Evolutionary conservation across 2,113 vertebrate genomes (phyloP), one percentile per base, ranked within the genome.

Genomic region (Carlito syrichta): DNA sequence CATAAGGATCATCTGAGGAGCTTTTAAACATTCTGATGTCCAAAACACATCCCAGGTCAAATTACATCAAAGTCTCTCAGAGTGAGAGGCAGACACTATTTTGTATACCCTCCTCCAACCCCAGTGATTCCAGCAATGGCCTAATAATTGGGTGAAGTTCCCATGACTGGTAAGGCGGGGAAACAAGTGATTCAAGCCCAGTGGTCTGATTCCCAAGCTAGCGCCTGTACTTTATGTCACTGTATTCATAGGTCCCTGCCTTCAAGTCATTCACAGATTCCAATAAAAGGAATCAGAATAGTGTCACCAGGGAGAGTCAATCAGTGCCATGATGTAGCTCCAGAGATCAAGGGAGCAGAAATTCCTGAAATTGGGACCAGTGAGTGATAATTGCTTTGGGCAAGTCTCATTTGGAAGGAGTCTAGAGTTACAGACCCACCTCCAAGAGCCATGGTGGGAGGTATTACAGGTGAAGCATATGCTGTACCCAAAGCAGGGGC

Each of bases 11-110:
- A 2, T 66, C 52, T 7, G 19, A 86, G 12, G 25, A 68, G 2
- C n/a, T 62, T 92, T 87, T 9, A 48, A 66, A 91, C 78, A 89
- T 88, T 27, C 66, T n/a, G 7, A 93, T 60, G 52, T 12, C 40
- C 52, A 63, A 48, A 12, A 30, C 27, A 81, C 0, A 23, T 13
- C 30, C 32, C 1, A 62, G 38, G 3, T 7, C 13, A 84, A 66
- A 79, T 5, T 10, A 40, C 13, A n/a, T 32, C 10, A 16, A 66
- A 76, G 27, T 71, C 8, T 74, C 68, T 54, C 6, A 48, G 2
- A 40, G 23, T 0, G 12, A 20, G 12, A 66, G 12, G 22, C 17
- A 83, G 25, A 6, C 8, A 58, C 14, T 19, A 38, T 4, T 35
- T 71, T 62, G 66, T 48, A 27, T 52, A 89, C 45, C 50, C 19